These are phyloP conservation scores for Drosophila setosimentum DNA, from an alignment of 2,888 invertebrate genomes.

Conservation along the genomic window DNA sequence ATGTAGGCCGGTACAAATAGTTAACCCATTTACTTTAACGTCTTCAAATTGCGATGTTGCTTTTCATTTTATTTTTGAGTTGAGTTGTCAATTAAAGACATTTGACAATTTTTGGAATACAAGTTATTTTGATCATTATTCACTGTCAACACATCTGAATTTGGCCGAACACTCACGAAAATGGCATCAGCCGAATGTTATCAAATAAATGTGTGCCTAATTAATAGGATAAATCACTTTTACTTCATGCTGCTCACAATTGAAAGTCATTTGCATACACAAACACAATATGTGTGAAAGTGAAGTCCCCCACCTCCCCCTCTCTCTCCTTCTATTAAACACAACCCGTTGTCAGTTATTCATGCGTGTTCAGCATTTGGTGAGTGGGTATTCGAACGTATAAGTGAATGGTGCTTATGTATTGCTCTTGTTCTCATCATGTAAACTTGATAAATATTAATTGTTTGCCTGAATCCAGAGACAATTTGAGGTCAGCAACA, in stretches of 20 bases:
- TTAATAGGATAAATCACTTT: slow-evolving; percentile 67
- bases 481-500: slow-evolving; percentile 73
- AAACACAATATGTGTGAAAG: slow-evolving; percentile 44
- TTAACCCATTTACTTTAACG: no score
- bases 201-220: slow-evolving; percentile 56
- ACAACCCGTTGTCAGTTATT: background rate
- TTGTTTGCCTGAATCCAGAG: slow-evolving; percentile 55
- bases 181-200: slow-evolving; percentile 45
- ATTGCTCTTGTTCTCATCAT: slow-evolving; percentile 24
- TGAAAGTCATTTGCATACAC: slow-evolving; percentile 73
- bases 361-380: slow-evolving; percentile 1
- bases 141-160: slow-evolving; percentile 32
- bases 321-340: no score
- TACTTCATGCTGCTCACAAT: slow-evolving; percentile 61
- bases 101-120: slow-evolving; percentile 19
- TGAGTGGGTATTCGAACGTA: slow-evolving; percentile 15
- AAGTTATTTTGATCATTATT: slow-evolving; percentile 18
- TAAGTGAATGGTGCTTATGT: slow-evolving; percentile 8
- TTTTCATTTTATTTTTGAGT: slow-evolving; percentile 30
- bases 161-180: slow-evolving; percentile 33
- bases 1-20: background rate
- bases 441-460: slow-evolving; percentile 76
- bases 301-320: background rate
- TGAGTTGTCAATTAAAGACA: slow-evolving; percentile 28
- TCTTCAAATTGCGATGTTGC: background rate